Conservation (phyloP, 2,113 vertebrate genomes). For the Scalopus aquaticus region DNA sequence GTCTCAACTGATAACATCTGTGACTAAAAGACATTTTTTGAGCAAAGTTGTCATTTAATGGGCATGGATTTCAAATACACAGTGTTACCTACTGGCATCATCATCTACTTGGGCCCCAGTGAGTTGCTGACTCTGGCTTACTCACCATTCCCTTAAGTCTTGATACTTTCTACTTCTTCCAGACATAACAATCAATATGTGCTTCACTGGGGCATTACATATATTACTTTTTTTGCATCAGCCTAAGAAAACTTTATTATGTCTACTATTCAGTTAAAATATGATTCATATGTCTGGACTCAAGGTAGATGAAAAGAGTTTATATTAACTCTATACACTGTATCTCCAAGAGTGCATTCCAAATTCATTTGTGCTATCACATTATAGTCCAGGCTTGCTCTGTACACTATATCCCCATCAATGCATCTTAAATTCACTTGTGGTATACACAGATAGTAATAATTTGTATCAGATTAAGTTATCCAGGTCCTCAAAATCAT, state of each 20-base stretch:
- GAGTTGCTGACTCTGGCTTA: neutral
- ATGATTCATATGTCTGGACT: neutral
- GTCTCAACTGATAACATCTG: conserved; percentile 68
- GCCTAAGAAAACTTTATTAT: neutral
- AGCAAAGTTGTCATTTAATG: conserved; percentile 64
- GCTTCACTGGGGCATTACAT: neutral
- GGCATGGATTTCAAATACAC: conserved; percentile 35
- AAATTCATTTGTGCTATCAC: neutral
- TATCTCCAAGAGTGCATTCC: neutral
- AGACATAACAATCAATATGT: neutral
- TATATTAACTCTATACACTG: neutral
- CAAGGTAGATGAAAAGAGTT: neutral
- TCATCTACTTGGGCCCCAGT: neutral
- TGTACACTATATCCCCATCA: neutral
- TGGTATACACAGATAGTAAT: neutral
- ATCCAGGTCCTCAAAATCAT: neutral
- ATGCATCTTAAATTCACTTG: neutral
- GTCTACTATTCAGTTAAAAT: neutral
- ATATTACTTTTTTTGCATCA: neutral
- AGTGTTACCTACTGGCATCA: conserved; percentile 2
- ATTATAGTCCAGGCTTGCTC: neutral
- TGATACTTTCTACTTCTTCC: neutral
- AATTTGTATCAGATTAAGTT: neutral
- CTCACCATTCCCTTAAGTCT: neutral
- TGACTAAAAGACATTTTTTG: conserved; percentile 63